These are phyloP conservation scores for Sylvia atricapilla DNA, from an alignment of 2,113 vertebrate genomes.

Conservation along the genomic window DNA sequence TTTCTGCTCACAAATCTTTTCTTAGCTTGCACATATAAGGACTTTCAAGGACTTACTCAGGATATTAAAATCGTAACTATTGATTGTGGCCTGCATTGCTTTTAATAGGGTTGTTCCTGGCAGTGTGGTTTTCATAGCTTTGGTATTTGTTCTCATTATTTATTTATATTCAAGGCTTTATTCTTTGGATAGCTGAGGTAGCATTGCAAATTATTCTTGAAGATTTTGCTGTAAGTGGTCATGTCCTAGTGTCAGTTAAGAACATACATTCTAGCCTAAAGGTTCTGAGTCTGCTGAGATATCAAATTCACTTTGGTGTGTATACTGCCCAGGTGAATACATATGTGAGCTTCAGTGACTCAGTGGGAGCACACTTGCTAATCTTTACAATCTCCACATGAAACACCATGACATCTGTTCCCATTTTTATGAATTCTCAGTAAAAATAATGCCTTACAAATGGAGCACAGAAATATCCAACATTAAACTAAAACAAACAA, in stretches of 20 bases:
- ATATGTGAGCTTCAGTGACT: background rate
- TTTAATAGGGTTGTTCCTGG: background rate
- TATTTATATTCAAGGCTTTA: background rate
- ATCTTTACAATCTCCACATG: background rate
- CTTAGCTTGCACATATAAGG: background rate
- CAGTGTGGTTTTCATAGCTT: background rate
- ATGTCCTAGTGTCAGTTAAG: background rate
- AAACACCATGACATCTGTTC: background rate
- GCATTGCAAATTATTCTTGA: background rate
- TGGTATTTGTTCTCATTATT: background rate
- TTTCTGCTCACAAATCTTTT: background rate
- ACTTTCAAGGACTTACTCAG: background rate
- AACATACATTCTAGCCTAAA: background rate
- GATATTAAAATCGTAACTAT: background rate
- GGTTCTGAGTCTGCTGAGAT: background rate
- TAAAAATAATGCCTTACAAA: background rate
- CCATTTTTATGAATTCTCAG: background rate
- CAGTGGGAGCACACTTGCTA: background rate
- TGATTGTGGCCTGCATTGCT: background rate
- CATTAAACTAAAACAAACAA: background rate
- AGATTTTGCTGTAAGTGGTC: background rate
- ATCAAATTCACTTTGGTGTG: background rate
- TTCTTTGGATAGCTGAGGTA: background rate
- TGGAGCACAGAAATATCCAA: background rate
- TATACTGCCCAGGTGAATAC: background rate